Evolutionary conservation across 2,888 invertebrate species (phyloP).

Genomic region (Cancer borealis): DNA sequence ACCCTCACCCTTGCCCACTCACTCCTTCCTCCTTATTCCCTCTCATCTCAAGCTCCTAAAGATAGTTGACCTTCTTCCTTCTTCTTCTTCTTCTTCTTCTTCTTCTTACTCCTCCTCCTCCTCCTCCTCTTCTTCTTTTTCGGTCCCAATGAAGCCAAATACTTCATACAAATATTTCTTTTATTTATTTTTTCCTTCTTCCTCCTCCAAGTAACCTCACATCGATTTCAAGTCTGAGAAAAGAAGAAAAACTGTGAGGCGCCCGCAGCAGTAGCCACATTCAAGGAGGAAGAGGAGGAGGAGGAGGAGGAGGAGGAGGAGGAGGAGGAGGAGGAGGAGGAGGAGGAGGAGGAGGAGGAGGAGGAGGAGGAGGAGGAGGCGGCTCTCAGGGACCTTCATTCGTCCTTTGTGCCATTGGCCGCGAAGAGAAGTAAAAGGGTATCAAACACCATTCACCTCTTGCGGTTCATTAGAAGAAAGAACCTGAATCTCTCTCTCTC

Average conservation of each 20-base stretch:
- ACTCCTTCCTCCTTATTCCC: not conserved
- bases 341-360: slow-evolving; percentile 36
- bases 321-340: not conserved
- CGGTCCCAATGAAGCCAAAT: not conserved
- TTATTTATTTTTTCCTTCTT: not conserved
- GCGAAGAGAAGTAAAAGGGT: not conserved
- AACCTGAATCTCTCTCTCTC: not conserved
- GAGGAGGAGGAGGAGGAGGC: not conserved
- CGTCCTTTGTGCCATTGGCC: not conserved
- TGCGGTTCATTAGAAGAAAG: slow-evolving; percentile 38
- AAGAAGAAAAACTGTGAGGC: not conserved
- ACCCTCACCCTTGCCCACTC: too few species aligned
- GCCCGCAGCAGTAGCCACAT: not conserved
- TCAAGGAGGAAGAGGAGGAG: not conserved
- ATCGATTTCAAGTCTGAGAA: not conserved
- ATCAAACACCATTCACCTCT: slow-evolving; percentile 3
- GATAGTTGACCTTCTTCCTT: not conserved
- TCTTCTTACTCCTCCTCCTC: too few species aligned
- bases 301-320: slow-evolving; percentile 52
- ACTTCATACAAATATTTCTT: not conserved
- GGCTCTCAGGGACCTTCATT: not conserved
- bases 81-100: not conserved
- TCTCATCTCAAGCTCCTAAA: not conserved
- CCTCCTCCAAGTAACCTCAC: not conserved
- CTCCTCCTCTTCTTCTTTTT: not conserved